phyloP scores from a whole-genome alignment of 2,113 vertebrate genomes.

The Gambusia holbrooki region DNA sequence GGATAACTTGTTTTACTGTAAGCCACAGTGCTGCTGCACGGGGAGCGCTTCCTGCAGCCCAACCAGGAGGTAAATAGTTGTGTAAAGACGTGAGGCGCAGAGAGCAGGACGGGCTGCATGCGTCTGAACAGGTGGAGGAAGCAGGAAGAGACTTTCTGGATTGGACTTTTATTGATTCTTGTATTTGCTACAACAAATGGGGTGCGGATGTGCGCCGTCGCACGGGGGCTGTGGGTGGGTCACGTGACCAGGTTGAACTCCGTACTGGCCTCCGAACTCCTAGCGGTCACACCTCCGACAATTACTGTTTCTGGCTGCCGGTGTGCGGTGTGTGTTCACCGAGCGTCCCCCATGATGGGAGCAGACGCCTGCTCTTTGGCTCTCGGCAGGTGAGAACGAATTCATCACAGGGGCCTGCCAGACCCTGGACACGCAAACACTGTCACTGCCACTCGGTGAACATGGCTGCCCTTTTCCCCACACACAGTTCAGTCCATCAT shows the following conservation, averaged over 20 bases:
- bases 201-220: not conserved
- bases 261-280: constrained; percentile 30
- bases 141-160: not conserved
- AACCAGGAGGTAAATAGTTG: constrained; percentile 61
- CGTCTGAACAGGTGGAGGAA: constrained; percentile 32
- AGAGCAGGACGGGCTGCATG: constrained; percentile 24
- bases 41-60: constrained; percentile 49
- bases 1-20: constrained; percentile 79
- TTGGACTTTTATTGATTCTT: not conserved
- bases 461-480: constrained; percentile 41
- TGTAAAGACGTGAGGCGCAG: constrained; percentile 46
- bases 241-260: constrained; percentile 36
- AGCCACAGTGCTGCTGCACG: constrained; percentile 63
- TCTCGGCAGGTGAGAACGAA: constrained; percentile 77
- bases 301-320: constrained; percentile 73
- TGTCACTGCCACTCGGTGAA: constrained; percentile 61
- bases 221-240: constrained; percentile 3
- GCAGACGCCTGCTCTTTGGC: constrained; percentile 76
- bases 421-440: constrained; percentile 65
- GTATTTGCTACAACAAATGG: constrained; percentile 12
- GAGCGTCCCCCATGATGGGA: constrained; percentile 62
- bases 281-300: constrained; percentile 73
- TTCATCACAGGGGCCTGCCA: constrained; percentile 70
- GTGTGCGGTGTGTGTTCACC: constrained; percentile 54
- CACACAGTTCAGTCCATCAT: not conserved